A percentile compares a stretch with the other conserved stretches of the same genome.
Conservation (phyloP, 2,797 vertebrate genomes). For the Intellagama lesueurii region DNA sequence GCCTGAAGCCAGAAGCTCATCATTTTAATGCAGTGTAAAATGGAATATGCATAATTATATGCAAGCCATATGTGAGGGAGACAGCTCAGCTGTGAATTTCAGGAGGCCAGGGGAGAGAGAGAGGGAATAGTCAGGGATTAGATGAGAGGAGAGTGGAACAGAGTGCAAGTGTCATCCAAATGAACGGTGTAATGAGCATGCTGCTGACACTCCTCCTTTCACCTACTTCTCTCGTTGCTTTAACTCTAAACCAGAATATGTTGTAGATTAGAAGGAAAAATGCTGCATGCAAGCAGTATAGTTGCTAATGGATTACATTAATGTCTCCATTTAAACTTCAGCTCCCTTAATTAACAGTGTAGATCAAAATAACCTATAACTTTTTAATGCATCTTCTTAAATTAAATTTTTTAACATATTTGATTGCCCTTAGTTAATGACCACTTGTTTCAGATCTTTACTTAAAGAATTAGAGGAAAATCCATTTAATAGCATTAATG, state of each 20-base stretch:
- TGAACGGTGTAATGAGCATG: conserved; percentile 83
- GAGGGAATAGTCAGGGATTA: conserved; percentile 80
- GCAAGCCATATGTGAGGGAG: conserved; percentile 86
- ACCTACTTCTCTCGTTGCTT: conserved; percentile 76
- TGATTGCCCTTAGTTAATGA: conserved; percentile 76
- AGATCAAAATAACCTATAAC: conserved; percentile 77
- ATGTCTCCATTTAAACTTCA: conserved; percentile 81
- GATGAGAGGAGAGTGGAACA: conserved; percentile 76
- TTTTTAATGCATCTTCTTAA: conserved; percentile 77
- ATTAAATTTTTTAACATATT: conserved; percentile 78
- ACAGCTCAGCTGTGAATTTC: conserved; percentile 84
- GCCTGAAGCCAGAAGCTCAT: conserved; percentile 82
- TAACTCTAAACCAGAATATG: conserved; percentile 69
- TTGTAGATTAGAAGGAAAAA: conserved; percentile 71
- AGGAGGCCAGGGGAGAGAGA: conserved; percentile 73
- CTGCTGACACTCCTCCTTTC: conserved; percentile 79
- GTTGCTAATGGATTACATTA: conserved; percentile 78
- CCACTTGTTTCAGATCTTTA: conserved; percentile 76
- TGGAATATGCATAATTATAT: conserved; percentile 87
- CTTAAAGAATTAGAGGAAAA: conserved; percentile 76
- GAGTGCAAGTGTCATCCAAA: conserved; percentile 83
- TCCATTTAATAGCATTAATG: conserved; percentile 73
- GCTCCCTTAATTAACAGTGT: conserved; percentile 79
- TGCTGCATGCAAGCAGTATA: conserved; percentile 64
- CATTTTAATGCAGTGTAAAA: conserved; percentile 88